phyloP scores from a whole-genome alignment of 2,113 vertebrate species.

The Cinclus mexicanus region DNA sequence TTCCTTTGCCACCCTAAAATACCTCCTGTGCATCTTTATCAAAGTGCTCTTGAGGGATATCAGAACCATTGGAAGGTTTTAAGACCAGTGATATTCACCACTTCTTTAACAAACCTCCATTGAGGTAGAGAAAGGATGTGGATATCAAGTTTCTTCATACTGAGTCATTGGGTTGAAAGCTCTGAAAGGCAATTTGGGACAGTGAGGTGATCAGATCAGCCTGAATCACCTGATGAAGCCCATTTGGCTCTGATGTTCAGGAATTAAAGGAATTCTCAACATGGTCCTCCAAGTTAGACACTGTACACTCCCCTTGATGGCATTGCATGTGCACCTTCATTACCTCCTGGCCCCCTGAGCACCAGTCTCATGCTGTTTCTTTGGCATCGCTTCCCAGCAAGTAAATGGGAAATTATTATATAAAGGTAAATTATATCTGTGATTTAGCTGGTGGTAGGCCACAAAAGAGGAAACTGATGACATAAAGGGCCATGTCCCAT shows the following conservation, averaged over 20 bases:
- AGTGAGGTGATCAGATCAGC: background rate
- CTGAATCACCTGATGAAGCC: background rate
- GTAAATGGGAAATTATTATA: rapidly evolving
- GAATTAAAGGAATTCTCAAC: background rate
- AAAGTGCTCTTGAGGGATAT: background rate
- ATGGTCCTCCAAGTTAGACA: background rate
- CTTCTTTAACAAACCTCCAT: background rate
- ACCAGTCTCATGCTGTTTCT: rapidly evolving
- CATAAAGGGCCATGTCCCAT: background rate
- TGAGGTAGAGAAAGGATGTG: background rate
- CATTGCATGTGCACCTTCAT: background rate
- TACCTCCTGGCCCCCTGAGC: rapidly evolving
- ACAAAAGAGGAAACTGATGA: background rate
- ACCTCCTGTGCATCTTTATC: background rate
- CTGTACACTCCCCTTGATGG: rapidly evolving
- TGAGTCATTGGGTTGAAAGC: background rate
- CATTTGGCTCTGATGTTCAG: background rate
- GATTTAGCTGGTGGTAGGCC: background rate
- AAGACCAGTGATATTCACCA: background rate
- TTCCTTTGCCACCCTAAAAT: background rate
- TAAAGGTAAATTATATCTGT: background rate
- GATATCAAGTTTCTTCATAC: background rate
- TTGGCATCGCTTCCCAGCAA: background rate
- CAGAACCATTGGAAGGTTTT: background rate
- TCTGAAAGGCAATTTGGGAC: background rate